Evolutionary conservation across 2,797 vertebrate genomes (phyloP).

Genomic region (Spinibarbus caldwelli): DNA sequence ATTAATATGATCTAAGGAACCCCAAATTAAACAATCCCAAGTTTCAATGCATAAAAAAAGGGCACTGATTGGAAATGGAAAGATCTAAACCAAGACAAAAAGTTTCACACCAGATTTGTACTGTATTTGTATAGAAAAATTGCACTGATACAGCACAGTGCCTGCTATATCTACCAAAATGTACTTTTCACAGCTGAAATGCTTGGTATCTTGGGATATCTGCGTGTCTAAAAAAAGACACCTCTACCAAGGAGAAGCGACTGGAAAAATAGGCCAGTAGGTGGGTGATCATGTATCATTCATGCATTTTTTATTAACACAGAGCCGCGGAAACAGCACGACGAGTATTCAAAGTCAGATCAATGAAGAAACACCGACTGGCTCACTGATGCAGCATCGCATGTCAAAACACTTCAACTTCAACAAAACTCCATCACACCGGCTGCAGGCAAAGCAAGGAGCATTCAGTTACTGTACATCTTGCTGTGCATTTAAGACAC

Average conservation of each 20-base stretch:
- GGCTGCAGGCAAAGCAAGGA: background rate
- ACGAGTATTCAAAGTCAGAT: slow-evolving; percentile 21
- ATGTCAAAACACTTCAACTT: slow-evolving; percentile 32
- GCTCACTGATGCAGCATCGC: slow-evolving; percentile 17
- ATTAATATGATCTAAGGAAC: background rate
- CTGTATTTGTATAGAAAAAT: background rate
- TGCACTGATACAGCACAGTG: background rate
- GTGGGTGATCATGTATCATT: slow-evolving; percentile 56
- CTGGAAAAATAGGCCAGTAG: slow-evolving; percentile 59
- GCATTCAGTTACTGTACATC: background rate
- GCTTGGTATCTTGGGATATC: slow-evolving; percentile 1
- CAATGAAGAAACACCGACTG: slow-evolving; percentile 17
- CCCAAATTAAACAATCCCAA: background rate
- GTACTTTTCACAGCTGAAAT: background rate
- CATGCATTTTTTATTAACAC: slow-evolving; percentile 56
- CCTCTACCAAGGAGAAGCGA: slow-evolving; percentile 21
- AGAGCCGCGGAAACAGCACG: slow-evolving; percentile 40
- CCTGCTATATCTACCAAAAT: background rate
- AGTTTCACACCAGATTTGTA: background rate
- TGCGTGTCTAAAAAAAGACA: slow-evolving; percentile 22
- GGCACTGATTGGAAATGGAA: background rate
- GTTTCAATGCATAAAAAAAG: background rate
- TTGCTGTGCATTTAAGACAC: background rate
- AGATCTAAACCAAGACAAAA: background rate
- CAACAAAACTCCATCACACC: background rate